These are phyloP conservation scores for Adelognathus sp. DNA, from an alignment of 2,888 invertebrate genomes.

Conservation along the genomic window DNA sequence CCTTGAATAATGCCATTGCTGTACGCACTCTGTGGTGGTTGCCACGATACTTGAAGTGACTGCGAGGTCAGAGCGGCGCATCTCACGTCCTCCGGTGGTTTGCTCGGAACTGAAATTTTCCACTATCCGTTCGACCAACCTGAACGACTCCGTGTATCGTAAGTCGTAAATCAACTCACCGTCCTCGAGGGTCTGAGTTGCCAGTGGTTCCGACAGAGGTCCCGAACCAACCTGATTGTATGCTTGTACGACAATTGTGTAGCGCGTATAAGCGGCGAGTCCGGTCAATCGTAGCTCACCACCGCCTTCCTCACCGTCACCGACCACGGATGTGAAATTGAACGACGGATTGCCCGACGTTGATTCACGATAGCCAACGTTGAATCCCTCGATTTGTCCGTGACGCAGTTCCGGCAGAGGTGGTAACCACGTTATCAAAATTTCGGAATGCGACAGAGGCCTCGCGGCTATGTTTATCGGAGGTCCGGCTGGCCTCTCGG, in stretches of 20 bases:
- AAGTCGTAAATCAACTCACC: constrained; percentile 81
- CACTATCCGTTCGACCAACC: background rate
- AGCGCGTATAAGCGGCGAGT: constrained; percentile 86
- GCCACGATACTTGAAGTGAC: constrained; percentile 91
- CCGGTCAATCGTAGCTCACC: constrained; percentile 86
- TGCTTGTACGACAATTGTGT: constrained; percentile 87
- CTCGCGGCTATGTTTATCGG: constrained; percentile 86
- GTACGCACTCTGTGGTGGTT: constrained; percentile 88
- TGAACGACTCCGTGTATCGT: background rate
- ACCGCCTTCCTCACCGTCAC: constrained; percentile 87
- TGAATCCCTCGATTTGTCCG: constrained; percentile 89
- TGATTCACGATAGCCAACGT: constrained; percentile 86
- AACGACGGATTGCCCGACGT: constrained; percentile 83
- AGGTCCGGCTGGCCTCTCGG: constrained; percentile 87
- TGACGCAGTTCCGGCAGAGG: constrained; percentile 87
- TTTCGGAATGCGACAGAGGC: constrained; percentile 88
- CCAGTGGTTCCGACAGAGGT: constrained; percentile 86
- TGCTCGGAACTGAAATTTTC: constrained; percentile 86
- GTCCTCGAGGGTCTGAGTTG: constrained; percentile 89
- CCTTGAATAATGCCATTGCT: constrained; percentile 91
- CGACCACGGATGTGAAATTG: constrained; percentile 87
- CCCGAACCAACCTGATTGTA: constrained; percentile 90
- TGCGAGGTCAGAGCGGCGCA: constrained; percentile 89
- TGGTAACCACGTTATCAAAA: constrained; percentile 89
- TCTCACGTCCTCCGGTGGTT: constrained; percentile 89